Evolutionary conservation across 2,888 invertebrate species (phyloP).

Genomic region (Tenthredo livida): DNA sequence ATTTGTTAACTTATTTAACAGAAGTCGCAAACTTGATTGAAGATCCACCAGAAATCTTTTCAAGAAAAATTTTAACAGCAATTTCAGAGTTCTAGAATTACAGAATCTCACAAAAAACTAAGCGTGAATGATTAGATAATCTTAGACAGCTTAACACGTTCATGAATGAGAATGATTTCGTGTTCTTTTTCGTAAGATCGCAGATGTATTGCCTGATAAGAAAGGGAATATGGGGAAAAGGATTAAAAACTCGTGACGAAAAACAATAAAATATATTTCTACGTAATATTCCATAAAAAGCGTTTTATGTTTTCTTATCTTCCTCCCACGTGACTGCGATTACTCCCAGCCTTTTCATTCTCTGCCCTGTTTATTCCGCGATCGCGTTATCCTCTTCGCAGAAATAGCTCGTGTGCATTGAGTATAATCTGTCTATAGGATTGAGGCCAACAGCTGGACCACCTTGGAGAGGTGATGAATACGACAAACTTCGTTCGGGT

Average conservation of each 20-base stretch:
- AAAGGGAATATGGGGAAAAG: neutral
- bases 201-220: neutral
- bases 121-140: neutral
- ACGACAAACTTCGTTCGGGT: conserved; percentile 77
- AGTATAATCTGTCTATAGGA: conserved; percentile 98
- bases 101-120: neutral
- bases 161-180: neutral
- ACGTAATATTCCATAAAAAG: conserved; percentile 49
- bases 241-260: conserved; percentile 42
- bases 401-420: conserved; percentile 99
- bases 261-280: conserved; percentile 51
- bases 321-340: neutral
- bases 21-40: neutral
- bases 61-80: neutral
- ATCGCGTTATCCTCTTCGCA: conserved; percentile 83
- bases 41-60: neutral
- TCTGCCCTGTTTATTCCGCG: neutral
- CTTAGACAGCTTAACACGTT: neutral
- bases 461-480: conserved; percentile 86
- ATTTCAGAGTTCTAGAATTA: neutral
- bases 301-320: conserved; percentile 29
- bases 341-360: neutral
- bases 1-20: no score
- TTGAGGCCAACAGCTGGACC: conserved; percentile 81
- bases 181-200: neutral